Percentiles rank a stretch among this genome's conserved stretches.
phyloP scores from a whole-genome alignment of 2,113 vertebrate genomes.

The Corvus moneduloides region DNA sequence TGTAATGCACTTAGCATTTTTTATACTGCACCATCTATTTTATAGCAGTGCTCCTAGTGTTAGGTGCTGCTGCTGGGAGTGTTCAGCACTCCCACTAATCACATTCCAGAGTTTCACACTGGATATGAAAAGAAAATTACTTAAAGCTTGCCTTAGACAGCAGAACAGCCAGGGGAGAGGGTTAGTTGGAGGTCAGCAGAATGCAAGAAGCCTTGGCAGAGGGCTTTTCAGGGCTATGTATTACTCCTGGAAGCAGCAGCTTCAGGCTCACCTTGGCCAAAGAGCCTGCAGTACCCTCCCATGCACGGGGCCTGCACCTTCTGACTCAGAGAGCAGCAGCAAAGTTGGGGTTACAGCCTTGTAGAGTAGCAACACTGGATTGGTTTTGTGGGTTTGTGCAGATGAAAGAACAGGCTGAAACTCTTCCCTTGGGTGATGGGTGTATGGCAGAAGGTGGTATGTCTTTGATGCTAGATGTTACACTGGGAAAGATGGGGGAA shows the following conservation, averaged over 20 bases:
- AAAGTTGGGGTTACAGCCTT: neutral
- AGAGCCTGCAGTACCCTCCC: neutral
- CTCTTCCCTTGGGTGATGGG: neutral
- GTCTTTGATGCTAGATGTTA: neutral
- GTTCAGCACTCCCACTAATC: neutral
- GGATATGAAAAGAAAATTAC: neutral
- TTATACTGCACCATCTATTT: neutral
- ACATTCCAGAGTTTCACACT: neutral
- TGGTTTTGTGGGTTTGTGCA: neutral
- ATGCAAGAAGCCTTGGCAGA: neutral
- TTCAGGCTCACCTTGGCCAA: neutral
- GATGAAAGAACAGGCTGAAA: neutral
- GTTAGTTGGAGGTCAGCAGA: neutral
- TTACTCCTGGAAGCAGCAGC: neutral
- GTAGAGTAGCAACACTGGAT: neutral
- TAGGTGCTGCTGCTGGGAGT: neutral
- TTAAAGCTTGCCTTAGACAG: neutral
- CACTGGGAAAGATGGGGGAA: neutral
- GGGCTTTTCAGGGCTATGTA: neutral
- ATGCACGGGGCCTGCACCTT: neutral
- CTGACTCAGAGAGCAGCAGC: rapidly evolving
- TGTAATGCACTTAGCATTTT: neutral
- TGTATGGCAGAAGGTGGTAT: rapidly evolving
- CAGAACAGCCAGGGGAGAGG: neutral
- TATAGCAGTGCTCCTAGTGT: neutral